Conservation (phyloP, 2,113 vertebrate genomes). For the Calyptommatus sinebrachiatus region DNA sequence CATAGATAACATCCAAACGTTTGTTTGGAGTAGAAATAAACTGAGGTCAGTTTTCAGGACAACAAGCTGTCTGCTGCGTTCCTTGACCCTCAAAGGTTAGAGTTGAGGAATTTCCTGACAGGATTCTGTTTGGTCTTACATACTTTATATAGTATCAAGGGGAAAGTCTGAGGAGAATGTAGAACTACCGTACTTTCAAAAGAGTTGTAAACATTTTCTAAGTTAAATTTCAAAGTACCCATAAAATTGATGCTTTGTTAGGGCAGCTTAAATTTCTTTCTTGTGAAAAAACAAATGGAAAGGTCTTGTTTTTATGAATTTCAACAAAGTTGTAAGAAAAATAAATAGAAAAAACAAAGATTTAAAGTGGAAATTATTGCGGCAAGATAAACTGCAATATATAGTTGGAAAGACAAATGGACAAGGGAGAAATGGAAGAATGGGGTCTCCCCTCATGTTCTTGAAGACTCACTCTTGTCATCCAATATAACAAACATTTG, state of each 20-base stretch:
- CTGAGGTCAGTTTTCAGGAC: slow-evolving; percentile 71
- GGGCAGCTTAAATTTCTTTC: slow-evolving; percentile 28
- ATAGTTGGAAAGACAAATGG: too few species aligned
- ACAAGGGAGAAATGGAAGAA: too few species aligned
- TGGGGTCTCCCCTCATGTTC: too few species aligned
- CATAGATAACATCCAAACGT: slow-evolving; percentile 72
- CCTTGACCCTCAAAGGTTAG: slow-evolving; percentile 76
- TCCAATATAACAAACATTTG: too few species aligned
- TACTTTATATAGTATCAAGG: slow-evolving; percentile 70
- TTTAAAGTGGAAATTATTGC: too few species aligned
- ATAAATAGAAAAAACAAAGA: too few species aligned
- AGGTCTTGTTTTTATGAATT: background rate
- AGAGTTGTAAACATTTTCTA: slow-evolving; percentile 63
- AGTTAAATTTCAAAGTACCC: slow-evolving; percentile 64
- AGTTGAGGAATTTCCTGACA: slow-evolving; percentile 77
- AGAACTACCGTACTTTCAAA: slow-evolving; percentile 50
- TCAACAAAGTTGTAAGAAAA: too few species aligned
- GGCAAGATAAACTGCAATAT: too few species aligned
- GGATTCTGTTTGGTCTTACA: slow-evolving; percentile 72
- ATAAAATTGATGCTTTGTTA: slow-evolving; percentile 35
- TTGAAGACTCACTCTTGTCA: too few species aligned
- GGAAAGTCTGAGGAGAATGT: slow-evolving; percentile 57
- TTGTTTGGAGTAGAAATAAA: slow-evolving; percentile 76
- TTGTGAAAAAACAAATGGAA: background rate
- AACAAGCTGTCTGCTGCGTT: slow-evolving; percentile 69